Evolutionary conservation across 2,888 invertebrate species (phyloP), one percentile per base, ranked within the genome.

Genomic region (Eubasilissa splendida): DNA sequence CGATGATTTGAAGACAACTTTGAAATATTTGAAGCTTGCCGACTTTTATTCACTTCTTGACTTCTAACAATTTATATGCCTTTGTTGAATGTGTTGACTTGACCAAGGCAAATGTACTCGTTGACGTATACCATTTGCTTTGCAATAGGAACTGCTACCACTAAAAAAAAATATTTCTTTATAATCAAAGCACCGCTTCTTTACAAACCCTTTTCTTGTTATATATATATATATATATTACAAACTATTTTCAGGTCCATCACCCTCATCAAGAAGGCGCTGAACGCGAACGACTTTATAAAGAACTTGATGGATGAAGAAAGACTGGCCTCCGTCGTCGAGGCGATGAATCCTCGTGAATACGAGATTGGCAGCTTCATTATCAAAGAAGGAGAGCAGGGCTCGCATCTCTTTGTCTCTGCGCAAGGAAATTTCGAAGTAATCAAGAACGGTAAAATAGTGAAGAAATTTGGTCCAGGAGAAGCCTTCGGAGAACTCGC

Each of bases 401-500:
- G 98, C 42, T 95, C 96, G 77, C 96, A 97, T 86, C 92, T 98
- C 78, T 98, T 93, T 86, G 96, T 97, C 1, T 96, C 96, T 0
- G 95, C 95, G 84, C 93, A 94, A 84, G 98, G 98, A 52, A 93
- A 94, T 84, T 95, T 96, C 86, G 96, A 97, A 87, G 96, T 98
- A 12, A 92, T 95, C 58, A 95, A 97, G 86, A 94, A 95, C 63
- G 95, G 93, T 11, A 92, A 94, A 86, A 92, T 93, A 3, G 93
- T 97, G 70, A 94, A 94, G 63, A 94, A 92, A 80, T 95, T 99
- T 87, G 94, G 95, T 0, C 93, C 96, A 0, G 96, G 96, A 5
- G 92, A 95, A 86, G 93, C 96, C 83, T 93, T 98, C 90, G 98
- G 99, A 1, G 99, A 99, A 90, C 90, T 99, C 75, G 98, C 98